Evolutionary conservation across 2,888 invertebrate genomes (phyloP).

Genomic region (Copidosoma aretas): DNA sequence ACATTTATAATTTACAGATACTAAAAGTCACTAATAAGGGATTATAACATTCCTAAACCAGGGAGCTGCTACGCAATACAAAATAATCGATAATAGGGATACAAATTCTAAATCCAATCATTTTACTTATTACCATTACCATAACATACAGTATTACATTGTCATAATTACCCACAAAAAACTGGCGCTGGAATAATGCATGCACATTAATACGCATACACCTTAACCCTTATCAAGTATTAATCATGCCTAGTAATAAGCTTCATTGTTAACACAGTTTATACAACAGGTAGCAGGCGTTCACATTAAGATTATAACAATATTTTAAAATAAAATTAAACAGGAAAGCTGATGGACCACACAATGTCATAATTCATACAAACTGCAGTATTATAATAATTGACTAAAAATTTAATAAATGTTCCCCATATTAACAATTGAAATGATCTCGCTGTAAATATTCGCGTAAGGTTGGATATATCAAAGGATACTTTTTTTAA

Average conservation of each 20-base stretch:
- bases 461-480: conserved; percentile 41
- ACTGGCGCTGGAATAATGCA: conserved; percentile 34
- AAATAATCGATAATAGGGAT: conserved; percentile 16
- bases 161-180: background rate
- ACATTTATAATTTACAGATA: conserved; percentile 38
- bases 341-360: conserved; percentile 24
- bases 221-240: conserved; percentile 16
- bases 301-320: conserved; percentile 11
- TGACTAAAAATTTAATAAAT: conserved; percentile 29
- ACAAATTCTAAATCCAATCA: conserved; percentile 21
- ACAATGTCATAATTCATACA: conserved; percentile 23
- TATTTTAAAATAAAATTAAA: conserved; percentile 10
- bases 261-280: conserved; percentile 28
- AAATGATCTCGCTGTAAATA: conserved; percentile 50
- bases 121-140: conserved; percentile 14
- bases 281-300: conserved; percentile 9
- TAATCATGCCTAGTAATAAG: conserved; percentile 28
- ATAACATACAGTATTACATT: conserved; percentile 17
- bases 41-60: conserved; percentile 24
- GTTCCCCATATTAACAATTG: conserved; percentile 24
- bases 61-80: conserved; percentile 16
- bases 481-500: background rate
- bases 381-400: conserved; percentile 13
- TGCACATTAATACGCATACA: conserved; percentile 30
- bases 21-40: conserved; percentile 38